phyloP scores from a whole-genome alignment of 1,140 invertebrate genomes.

The Agrypnia vestita region DNA sequence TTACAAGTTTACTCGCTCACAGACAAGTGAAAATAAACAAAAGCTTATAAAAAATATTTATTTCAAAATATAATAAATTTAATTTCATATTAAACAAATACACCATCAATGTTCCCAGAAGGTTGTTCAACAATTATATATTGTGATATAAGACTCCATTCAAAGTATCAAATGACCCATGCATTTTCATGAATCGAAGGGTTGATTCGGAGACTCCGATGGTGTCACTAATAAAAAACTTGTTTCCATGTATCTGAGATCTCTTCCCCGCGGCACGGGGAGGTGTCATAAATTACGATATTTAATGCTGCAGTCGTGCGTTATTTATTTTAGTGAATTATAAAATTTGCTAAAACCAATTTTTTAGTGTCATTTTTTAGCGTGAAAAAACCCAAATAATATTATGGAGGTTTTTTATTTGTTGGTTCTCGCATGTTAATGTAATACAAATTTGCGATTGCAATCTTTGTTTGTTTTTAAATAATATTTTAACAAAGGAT shows the following conservation, averaged over 20 bases:
- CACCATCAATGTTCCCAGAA: too few relatives aligned
- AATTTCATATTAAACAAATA: not conserved
- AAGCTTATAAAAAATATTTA: not conserved
- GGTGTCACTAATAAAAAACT: not conserved
- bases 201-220: not conserved
- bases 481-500: not conserved
- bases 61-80: not conserved
- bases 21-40: too few relatives aligned
- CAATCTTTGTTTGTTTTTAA: not conserved
- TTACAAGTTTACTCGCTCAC: too few relatives aligned
- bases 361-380: not conserved
- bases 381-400: not conserved
- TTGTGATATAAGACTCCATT: not conserved
- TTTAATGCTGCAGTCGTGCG: not conserved
- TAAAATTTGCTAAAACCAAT: not conserved
- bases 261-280: not conserved
- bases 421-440: not conserved
- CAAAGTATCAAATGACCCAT: constrained; percentile 16
- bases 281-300: not conserved
- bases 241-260: not conserved
- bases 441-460: not conserved
- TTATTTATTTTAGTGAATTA: not conserved
- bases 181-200: constrained; percentile 18
- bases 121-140: not conserved
- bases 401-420: too few relatives aligned